Evolutionary conservation across 2,113 vertebrate species (phyloP).

Genomic region (Tamias sibiricus): DNA sequence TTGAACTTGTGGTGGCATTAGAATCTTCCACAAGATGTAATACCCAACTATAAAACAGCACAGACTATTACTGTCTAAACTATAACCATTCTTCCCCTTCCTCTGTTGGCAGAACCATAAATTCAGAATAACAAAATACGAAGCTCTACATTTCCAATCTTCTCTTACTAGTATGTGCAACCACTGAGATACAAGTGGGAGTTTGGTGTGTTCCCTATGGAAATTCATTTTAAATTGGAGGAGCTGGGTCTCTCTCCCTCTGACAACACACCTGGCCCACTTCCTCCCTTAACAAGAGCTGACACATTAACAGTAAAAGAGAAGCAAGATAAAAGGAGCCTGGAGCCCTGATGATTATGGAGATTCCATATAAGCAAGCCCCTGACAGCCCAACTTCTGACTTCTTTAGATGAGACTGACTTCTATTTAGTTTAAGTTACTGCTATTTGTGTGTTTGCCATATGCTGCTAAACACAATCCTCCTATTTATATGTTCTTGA

Average conservation of each 20-base stretch:
- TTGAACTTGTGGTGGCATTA: neutral
- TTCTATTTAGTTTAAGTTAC: neutral
- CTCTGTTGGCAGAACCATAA: neutral
- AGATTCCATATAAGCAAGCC: neutral
- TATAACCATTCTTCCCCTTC: neutral
- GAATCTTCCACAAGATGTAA: neutral
- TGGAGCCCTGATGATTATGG: neutral
- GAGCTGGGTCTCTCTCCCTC: neutral
- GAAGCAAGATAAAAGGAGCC: neutral
- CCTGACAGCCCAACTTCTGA: neutral
- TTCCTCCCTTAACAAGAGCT: neutral
- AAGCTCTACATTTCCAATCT: neutral
- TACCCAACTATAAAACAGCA: neutral
- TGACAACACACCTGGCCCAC: neutral
- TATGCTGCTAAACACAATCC: neutral
- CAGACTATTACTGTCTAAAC: neutral
- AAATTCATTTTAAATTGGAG: neutral
- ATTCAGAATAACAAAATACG: neutral
- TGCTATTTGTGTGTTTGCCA: neutral
- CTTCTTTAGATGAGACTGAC: neutral
- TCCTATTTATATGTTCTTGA: neutral
- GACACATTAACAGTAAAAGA: neutral
- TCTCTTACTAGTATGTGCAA: neutral
- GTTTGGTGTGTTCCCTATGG: neutral
- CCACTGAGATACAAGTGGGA: neutral